Evolutionary conservation across 2,113 vertebrate genomes (phyloP).

Genomic region (Pardalotus punctatus): DNA sequence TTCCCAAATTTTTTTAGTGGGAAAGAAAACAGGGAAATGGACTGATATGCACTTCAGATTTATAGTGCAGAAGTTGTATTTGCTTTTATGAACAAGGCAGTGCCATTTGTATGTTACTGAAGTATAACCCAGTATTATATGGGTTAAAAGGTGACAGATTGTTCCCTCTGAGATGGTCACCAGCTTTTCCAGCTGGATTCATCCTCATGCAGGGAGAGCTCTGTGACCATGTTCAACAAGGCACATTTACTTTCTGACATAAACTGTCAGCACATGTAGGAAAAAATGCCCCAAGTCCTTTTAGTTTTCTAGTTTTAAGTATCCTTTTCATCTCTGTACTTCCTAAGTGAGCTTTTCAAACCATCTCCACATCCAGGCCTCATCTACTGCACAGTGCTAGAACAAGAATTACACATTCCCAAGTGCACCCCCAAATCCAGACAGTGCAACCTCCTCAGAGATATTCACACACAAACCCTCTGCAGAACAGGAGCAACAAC

Average conservation of each 20-base stretch:
- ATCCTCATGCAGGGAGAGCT: background rate
- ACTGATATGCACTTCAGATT: background rate
- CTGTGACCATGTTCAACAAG: background rate
- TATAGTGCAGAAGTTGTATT: background rate
- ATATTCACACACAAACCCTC: background rate
- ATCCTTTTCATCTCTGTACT: background rate
- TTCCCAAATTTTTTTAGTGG: background rate
- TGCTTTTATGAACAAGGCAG: background rate
- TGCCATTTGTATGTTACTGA: background rate
- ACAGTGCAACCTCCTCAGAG: accelerated
- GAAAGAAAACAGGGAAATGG: background rate
- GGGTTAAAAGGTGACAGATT: background rate
- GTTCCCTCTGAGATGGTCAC: background rate
- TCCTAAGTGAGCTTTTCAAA: background rate
- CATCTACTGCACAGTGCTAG: background rate
- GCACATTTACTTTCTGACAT: background rate
- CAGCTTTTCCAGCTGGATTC: background rate
- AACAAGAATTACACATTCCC: background rate
- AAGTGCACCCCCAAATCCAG: background rate
- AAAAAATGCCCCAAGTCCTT: background rate
- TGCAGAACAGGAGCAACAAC: background rate
- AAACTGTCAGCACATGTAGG: background rate
- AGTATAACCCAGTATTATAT: background rate
- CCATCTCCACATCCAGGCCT: background rate
- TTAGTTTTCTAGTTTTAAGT: background rate